Percentiles rank a stretch among this genome's conserved stretches.
Evolutionary conservation across 2,888 invertebrate species (phyloP).

Genomic region (Cerastis leucographa): DNA sequence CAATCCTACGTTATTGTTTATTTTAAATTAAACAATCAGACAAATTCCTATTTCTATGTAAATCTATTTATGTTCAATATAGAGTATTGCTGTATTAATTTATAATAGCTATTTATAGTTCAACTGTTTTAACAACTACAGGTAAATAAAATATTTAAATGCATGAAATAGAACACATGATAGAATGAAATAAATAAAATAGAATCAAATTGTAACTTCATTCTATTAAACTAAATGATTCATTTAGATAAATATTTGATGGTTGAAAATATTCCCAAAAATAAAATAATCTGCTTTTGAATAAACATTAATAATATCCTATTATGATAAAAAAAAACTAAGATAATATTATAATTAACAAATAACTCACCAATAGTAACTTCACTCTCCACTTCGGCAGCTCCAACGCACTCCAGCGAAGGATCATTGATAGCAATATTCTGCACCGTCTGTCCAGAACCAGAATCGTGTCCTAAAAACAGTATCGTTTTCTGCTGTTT

Average conservation of each 20-base stretch:
- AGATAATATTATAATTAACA: neutral
- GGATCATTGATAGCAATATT: constrained; percentile 84
- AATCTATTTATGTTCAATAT: neutral
- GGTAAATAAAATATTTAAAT: neutral
- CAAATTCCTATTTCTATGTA: neutral
- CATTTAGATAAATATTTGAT: neutral
- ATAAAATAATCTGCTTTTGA: neutral
- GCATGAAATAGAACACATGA: too few relatives aligned
- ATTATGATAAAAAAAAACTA: neutral
- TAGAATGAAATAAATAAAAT: neutral
- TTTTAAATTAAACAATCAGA: neutral
- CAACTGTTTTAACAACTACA: neutral
- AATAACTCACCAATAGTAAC: constrained; percentile 74
- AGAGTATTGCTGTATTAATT: neutral
- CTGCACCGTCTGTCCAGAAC: constrained; percentile 85
- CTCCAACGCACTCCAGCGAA: constrained; percentile 73
- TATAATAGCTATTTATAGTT: neutral
- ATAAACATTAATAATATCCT: neutral
- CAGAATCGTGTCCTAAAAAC: constrained; percentile 81
- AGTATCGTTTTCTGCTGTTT: constrained; percentile 85
- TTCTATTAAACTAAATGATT: neutral
- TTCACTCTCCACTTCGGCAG: constrained; percentile 71
- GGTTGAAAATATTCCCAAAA: neutral
- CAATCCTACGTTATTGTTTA: neutral
- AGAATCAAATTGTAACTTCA: neutral